phyloP scores from a whole-genome alignment of 2,797 vertebrate species.

The Morelia viridis region DNA sequence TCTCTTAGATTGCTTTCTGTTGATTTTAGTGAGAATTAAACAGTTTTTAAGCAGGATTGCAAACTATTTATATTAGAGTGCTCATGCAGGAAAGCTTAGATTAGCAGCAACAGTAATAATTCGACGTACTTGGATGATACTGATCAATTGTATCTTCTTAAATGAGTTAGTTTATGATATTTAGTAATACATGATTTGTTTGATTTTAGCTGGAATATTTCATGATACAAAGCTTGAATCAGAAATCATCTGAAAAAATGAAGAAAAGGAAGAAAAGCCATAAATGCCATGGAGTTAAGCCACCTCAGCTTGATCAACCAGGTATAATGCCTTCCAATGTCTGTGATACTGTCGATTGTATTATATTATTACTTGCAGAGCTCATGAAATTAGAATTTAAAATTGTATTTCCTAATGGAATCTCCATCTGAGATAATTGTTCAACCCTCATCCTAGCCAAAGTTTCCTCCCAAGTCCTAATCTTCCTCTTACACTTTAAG shows the following conservation, averaged over 20 bases:
- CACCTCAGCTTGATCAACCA: conserved; percentile 92
- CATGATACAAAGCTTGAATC: conserved; percentile 95
- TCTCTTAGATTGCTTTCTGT: background rate
- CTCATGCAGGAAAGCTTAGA: background rate
- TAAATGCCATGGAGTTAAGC: conserved; percentile 83
- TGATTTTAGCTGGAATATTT: conserved; percentile 92
- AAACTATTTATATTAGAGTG: background rate
- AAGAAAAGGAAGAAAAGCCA: conserved; percentile 84
- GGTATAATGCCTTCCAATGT: conserved; percentile 68
- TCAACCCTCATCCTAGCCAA: no score
- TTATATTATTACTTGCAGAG: background rate
- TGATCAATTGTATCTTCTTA: background rate
- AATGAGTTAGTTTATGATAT: conserved; percentile 2
- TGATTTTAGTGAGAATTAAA: background rate
- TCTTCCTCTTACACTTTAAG: no score
- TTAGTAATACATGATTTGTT: conserved; percentile 33
- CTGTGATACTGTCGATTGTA: fast-evolving
- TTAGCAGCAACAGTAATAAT: background rate
- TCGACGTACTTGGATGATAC: background rate
- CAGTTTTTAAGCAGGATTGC: background rate
- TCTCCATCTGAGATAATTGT: no score
- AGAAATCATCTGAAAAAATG: conserved; percentile 90
- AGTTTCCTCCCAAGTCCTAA: no score
- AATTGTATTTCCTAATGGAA: background rate
- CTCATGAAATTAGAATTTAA: conserved; percentile 7